Percentiles rank a stretch among this genome's conserved stretches.
phyloP scores from a whole-genome alignment of 2,113 vertebrate species.

The Naja naja region DNA sequence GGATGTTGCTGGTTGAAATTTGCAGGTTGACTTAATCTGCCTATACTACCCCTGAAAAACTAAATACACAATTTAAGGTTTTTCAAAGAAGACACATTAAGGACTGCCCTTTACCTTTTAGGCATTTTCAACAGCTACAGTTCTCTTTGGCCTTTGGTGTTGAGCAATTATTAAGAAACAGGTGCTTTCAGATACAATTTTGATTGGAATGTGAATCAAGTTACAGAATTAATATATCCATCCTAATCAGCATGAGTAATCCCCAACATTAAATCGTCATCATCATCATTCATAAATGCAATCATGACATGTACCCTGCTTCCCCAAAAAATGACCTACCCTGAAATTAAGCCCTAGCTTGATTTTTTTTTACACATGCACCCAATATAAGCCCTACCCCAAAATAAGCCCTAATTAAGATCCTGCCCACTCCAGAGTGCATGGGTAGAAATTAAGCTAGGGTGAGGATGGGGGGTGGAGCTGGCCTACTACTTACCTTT shows the following conservation, averaged over 20 bases:
- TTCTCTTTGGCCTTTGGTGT: background rate
- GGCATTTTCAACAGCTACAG: background rate
- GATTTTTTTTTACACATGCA: too few species aligned
- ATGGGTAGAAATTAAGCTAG: too few species aligned
- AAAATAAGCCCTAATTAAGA: too few species aligned
- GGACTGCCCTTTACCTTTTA: background rate
- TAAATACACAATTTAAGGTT: background rate
- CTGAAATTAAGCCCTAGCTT: too few species aligned
- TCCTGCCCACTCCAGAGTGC: too few species aligned
- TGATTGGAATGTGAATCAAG: background rate
- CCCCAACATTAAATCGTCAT: background rate
- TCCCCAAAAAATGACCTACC: too few species aligned
- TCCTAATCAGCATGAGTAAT: background rate
- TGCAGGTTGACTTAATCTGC: background rate
- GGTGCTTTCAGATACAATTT: background rate
- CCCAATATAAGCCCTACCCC: too few species aligned
- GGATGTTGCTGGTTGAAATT: background rate
- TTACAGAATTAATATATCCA: background rate
- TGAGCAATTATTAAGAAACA: background rate
- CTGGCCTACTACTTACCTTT: too few species aligned
- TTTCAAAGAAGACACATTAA: background rate
- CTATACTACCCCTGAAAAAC: background rate
- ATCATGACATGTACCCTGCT: background rate
- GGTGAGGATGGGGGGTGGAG: too few species aligned
- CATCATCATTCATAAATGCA: background rate